Evolutionary conservation across 2,113 vertebrate genomes (phyloP).

Genomic region (Sisor rabdophorus): DNA sequence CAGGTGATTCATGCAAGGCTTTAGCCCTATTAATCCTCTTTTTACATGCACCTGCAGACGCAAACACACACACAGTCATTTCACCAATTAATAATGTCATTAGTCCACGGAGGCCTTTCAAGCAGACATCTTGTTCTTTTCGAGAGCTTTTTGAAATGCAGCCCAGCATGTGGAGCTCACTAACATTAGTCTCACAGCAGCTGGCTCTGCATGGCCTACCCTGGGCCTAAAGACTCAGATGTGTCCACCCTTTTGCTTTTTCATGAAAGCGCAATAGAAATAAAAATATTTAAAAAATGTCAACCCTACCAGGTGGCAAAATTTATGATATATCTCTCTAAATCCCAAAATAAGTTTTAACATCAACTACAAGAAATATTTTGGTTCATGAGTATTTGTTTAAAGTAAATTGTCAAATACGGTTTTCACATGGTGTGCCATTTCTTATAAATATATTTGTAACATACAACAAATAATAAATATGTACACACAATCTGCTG

Average conservation of each 20-base stretch:
- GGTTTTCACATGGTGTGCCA: neutral
- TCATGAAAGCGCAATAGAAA: neutral
- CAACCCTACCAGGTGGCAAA: neutral
- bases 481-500: neutral
- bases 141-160: constrained; percentile 49
- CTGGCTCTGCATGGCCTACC: constrained; percentile 20
- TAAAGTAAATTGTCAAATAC: neutral
- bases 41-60: constrained; percentile 57
- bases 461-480: neutral
- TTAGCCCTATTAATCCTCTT: constrained; percentile 62
- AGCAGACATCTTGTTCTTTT: constrained; percentile 37
- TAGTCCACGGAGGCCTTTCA: constrained; percentile 59
- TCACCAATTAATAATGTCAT: constrained; percentile 68
- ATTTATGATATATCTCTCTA: neutral
- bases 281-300: neutral
- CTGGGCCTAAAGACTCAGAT: constrained; percentile 32
- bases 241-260: constrained; percentile 8
- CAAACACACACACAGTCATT: constrained; percentile 60
- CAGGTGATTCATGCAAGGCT: constrained; percentile 64
- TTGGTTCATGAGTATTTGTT: neutral
- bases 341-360: neutral
- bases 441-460: neutral
- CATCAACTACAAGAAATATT: neutral
- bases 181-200: constrained; percentile 25
- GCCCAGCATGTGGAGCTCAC: constrained; percentile 54